Evolutionary conservation across 1,140 invertebrate genomes (phyloP).

Genomic region (Streblospio benedicti): DNA sequence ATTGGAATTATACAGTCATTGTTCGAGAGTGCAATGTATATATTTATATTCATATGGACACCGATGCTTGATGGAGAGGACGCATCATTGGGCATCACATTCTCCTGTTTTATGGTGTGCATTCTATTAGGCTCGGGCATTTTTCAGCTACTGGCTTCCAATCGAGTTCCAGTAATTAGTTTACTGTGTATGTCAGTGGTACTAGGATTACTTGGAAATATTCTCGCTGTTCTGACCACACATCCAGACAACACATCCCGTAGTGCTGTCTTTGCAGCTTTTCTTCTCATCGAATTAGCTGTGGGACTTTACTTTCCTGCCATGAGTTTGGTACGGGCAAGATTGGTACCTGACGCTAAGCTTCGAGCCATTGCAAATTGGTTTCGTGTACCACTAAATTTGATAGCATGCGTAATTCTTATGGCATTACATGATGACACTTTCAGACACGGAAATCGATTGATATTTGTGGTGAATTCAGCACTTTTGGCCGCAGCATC

Average conservation of each 20-base stretch:
- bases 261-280: slow-evolving; percentile 52
- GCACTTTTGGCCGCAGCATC: slow-evolving; percentile 35
- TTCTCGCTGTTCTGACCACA: slow-evolving; percentile 38
- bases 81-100: slow-evolving; percentile 43
- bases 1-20: slow-evolving; percentile 60
- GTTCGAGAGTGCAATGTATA: slow-evolving; percentile 66
- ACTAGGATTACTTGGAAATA: slow-evolving; percentile 33
- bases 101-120: slow-evolving; percentile 61
- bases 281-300: slow-evolving; percentile 57
- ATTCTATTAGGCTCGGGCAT: slow-evolving; percentile 60
- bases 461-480: slow-evolving; percentile 48
- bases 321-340: slow-evolving; percentile 55
- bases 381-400: slow-evolving; percentile 46
- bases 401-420: slow-evolving; percentile 43
- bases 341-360: slow-evolving; percentile 55
- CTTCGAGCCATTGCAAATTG: slow-evolving; percentile 43
- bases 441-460: slow-evolving; percentile 44
- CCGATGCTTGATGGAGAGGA: slow-evolving; percentile 54
- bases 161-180: slow-evolving; percentile 35
- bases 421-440: slow-evolving; percentile 50
- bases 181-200: slow-evolving; percentile 39
- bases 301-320: slow-evolving; percentile 49
- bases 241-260: slow-evolving; percentile 29
- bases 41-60: slow-evolving; percentile 66
- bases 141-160: slow-evolving; percentile 50